Percentiles rank a stretch among this genome's conserved stretches.
These are phyloP conservation scores for Odontocolon sp. DNA, from an alignment of 2,888 invertebrate genomes.

Conservation along the genomic window DNA sequence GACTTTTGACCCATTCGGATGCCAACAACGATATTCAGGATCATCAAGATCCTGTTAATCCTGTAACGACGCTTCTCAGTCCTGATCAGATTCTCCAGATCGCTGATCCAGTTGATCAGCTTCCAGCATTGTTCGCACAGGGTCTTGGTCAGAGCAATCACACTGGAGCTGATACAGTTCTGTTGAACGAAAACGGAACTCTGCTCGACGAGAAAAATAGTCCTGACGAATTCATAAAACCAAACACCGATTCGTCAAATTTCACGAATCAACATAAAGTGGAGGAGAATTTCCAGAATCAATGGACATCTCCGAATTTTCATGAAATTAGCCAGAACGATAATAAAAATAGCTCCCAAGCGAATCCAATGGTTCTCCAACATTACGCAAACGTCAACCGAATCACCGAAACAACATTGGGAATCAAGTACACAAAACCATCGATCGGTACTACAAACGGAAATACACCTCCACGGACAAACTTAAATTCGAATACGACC, in stretches of 20 bases:
- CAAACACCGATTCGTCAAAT: slow-evolving; percentile 44
- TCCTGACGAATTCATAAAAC: slow-evolving; percentile 79
- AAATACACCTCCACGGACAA: slow-evolving; percentile 50
- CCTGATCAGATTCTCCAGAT: slow-evolving; percentile 79
- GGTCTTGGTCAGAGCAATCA: slow-evolving; percentile 73
- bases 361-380: not conserved
- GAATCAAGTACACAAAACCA: slow-evolving; percentile 51
- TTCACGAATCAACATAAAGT: not conserved
- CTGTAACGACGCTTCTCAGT: slow-evolving; percentile 74
- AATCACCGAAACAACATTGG: slow-evolving; percentile 40
- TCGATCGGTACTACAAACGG: slow-evolving; percentile 43
- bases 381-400: slow-evolving; percentile 35
- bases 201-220: slow-evolving; percentile 76
- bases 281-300: not conserved
- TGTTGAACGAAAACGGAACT: slow-evolving; percentile 80
- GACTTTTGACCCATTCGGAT: slow-evolving; percentile 71
- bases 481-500: slow-evolving; percentile 77
- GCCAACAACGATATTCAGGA: slow-evolving; percentile 71
- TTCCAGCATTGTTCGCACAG: slow-evolving; percentile 77
- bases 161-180: slow-evolving; percentile 78
- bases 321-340: slow-evolving; percentile 10
- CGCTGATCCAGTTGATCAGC: slow-evolving; percentile 78
- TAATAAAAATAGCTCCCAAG: not conserved
- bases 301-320: slow-evolving; percentile 4
- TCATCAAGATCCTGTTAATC: slow-evolving; percentile 67